These are phyloP conservation scores for Caenorhabditis brenneri DNA, from an alignment of 1,140 invertebrate genomes.

Conservation along the genomic window DNA sequence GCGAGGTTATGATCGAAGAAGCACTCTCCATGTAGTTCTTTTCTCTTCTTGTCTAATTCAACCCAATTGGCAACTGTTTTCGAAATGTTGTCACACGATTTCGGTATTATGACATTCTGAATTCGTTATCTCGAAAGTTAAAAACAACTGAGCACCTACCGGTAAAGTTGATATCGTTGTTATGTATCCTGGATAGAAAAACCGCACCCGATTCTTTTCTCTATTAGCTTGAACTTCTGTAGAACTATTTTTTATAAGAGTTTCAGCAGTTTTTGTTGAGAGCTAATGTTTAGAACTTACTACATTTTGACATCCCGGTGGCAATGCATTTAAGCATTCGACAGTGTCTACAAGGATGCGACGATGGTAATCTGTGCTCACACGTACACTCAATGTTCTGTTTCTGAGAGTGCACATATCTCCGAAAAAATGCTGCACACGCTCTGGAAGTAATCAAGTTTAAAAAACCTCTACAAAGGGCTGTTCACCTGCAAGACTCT, in stretches of 20 bases:
- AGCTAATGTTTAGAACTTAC: neutral
- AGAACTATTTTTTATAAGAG: too few relatives aligned
- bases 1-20: neutral
- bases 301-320: neutral
- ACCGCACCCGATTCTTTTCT: neutral
- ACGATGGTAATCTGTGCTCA: neutral
- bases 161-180: neutral
- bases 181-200: neutral
- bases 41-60: neutral
- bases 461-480: neutral
- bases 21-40: neutral
- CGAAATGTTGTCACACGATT: neutral
- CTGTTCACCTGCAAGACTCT: neutral
- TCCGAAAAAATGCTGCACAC: constrained; percentile 1
- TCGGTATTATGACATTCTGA: neutral
- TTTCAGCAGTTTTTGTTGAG: too few relatives aligned
- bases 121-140: neutral
- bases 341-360: neutral
- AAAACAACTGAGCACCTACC: neutral
- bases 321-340: constrained; percentile 5
- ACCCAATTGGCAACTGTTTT: constrained; percentile 3
- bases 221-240: neutral
- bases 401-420: neutral
- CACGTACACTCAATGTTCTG: neutral
- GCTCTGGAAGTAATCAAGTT: neutral